These are phyloP conservation scores for Acanthosepion esculentum DNA, from an alignment of 2,888 invertebrate genomes.

Conservation along the genomic window DNA sequence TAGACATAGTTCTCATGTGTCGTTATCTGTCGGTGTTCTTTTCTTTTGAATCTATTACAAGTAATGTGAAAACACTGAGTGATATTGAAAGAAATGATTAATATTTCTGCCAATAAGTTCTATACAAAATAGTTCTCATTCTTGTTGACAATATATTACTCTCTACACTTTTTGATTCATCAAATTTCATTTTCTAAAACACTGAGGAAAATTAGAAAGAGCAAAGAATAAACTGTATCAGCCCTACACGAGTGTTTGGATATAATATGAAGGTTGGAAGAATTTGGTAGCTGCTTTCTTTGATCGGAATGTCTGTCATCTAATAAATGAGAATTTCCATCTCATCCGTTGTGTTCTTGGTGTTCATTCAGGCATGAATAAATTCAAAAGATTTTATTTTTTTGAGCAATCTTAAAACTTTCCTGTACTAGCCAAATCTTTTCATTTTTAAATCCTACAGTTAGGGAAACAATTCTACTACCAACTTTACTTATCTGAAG, in stretches of 20 bases:
- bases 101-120: no score
- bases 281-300: not conserved
- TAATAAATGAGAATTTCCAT: slow-evolving; percentile 9
- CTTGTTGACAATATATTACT: no score
- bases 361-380: not conserved
- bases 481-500: not conserved
- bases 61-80: no score
- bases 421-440: not conserved
- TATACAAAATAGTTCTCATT: no score
- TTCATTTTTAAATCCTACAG: not conserved
- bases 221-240: not conserved
- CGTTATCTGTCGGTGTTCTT: no score
- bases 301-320: not conserved
- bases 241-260: not conserved
- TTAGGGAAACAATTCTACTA: not conserved
- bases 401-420: not conserved
- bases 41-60: no score
- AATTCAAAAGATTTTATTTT: not conserved
- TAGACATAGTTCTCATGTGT: no score
- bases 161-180: not conserved
- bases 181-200: not conserved
- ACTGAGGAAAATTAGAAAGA: not conserved
- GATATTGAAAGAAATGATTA: no score
- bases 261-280: not conserved
- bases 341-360: not conserved